Base-by-base conservation (phyloP, 2,797 vertebrate species). In the Semotilus atromaculatus region DNA sequence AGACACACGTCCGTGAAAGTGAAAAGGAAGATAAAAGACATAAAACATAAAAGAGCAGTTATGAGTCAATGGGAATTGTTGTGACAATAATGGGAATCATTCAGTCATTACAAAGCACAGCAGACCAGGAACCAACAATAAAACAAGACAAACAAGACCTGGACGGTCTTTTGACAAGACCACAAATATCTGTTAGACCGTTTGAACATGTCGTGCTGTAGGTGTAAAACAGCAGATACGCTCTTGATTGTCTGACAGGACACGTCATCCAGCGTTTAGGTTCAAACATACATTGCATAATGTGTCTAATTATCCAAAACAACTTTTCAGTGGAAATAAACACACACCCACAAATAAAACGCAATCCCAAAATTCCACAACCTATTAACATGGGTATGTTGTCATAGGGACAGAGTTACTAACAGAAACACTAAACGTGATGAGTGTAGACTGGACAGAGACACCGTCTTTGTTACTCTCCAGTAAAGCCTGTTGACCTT, bases 341-440 rank as follows among this genome's bases (percentile, higher is more conserved):
- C 23, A 38, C 23, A 29, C 23, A 29, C 31, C 48, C 31, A 55
- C 31, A 36, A 14, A 55, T n/a, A 34, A 53, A 40, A 43, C 0
- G 16, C 18, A 78, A 64, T 29, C 9, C 16, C 26, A 64, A 45
- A 64, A 62, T 45, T 9, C 38, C 58, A 78, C 7, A 60, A 62
- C 55, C 58, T 78, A 13, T 66, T 72, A 73, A 58, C 3, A 53
- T 67, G 26, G 68, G 5, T 68, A 45, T 78, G 84, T 84, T 84
- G 72, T 58, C 55, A 87, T 73, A 48, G 75, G 43, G 23, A 83
- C 62, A 74, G 51, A 64, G 43, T 85, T 55, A 66, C 77, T 70
- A 87, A 87, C 40, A 81, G 45, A 88, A 79, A 85, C 36, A 70
- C 36, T 40, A 74, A 64, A 18, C 13, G 60, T 80, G 51, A 62